phyloP scores from a whole-genome alignment of 2,888 invertebrate genomes.

The Melikaiella ostensackeni region DNA sequence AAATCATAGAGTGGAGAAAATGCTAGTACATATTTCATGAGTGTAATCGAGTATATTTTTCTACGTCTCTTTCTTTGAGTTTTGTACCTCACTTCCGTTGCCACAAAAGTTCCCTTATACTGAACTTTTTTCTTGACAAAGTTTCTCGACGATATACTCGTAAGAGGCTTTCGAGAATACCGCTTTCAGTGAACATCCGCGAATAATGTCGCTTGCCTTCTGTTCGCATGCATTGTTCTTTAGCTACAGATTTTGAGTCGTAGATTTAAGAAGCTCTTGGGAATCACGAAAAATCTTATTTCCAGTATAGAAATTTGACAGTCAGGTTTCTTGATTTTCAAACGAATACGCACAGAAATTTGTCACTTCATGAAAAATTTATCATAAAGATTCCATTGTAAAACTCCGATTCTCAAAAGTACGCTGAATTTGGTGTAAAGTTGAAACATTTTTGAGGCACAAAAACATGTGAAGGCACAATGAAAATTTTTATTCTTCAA shows the following conservation, averaged over 20 bases:
- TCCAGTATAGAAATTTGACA: neutral
- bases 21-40: neutral
- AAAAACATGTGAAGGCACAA: no score
- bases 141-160: slow-evolving; percentile 29
- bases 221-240: slow-evolving; percentile 18
- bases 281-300: neutral
- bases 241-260: neutral
- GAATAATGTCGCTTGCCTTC: slow-evolving; percentile 26
- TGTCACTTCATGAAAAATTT: no score
- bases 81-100: neutral
- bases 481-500: no score
- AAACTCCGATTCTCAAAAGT: no score
- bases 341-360: no score
- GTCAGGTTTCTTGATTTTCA: neutral
- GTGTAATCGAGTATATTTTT: slow-evolving; percentile 5
- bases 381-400: no score
- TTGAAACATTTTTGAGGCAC: no score
- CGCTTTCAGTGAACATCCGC: neutral
- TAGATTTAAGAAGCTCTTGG: slow-evolving; percentile 5
- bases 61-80: neutral
- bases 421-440: no score
- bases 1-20: neutral
- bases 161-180: slow-evolving; percentile 26
- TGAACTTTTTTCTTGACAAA: slow-evolving; percentile 21
- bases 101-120: neutral